A percentile compares a stretch with the other conserved stretches of the same genome.
phyloP scores from a whole-genome alignment of 1,140 invertebrate genomes.

The Formica selysi region DNA sequence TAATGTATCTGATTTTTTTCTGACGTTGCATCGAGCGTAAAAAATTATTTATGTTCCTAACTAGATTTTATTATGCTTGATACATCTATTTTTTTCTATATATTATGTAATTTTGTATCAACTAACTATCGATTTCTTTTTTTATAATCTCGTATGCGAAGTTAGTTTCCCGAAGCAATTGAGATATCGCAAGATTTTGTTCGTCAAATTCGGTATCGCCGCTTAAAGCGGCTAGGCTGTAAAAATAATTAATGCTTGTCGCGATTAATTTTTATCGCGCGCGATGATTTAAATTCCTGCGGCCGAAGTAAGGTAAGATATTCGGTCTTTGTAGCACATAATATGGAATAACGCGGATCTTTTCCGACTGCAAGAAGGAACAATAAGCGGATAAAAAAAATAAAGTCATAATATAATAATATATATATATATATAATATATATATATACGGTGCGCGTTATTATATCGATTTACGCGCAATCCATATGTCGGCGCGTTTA shows the following conservation, averaged over 20 bases:
- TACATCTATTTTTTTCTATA: not conserved
- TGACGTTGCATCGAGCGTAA: not conserved
- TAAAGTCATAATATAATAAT: too few species aligned
- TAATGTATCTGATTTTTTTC: not conserved
- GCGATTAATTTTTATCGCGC: conserved; percentile 34
- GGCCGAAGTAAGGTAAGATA: too few species aligned
- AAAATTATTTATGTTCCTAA: not conserved
- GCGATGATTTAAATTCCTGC: conserved; percentile 27
- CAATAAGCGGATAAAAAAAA: not conserved
- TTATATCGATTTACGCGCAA: not conserved
- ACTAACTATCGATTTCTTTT: not conserved
- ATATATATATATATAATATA: too few species aligned
- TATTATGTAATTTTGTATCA: not conserved
- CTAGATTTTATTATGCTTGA: not conserved
- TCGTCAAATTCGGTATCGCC: not conserved
- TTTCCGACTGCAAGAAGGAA: not conserved
- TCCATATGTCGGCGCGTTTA: not conserved
- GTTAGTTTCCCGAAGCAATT: not conserved
- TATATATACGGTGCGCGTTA: not conserved
- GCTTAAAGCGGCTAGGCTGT: not conserved
- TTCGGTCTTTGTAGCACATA: not conserved
- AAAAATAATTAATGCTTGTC: conserved; percentile 35
- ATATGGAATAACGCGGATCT: not conserved
- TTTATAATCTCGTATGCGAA: not conserved
- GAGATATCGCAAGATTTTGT: not conserved